These are phyloP conservation scores for Polymixis lichenea DNA, from an alignment of 2,888 invertebrate genomes.

Conservation along the genomic window DNA sequence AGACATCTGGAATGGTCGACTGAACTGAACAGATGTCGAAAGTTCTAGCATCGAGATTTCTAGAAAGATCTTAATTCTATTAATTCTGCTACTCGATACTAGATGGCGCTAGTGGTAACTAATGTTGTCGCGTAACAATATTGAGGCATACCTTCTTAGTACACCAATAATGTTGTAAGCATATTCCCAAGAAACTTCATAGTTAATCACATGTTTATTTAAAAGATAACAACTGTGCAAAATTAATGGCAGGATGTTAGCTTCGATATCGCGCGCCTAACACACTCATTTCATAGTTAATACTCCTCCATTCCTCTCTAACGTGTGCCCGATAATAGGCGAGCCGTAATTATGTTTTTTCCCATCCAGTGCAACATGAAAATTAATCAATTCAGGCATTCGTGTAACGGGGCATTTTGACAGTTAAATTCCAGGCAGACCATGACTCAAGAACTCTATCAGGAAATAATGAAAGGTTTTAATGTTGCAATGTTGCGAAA, in stretches of 20 bases:
- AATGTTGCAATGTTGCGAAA: slow-evolving; percentile 61
- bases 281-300: slow-evolving; percentile 46
- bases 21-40: too few species aligned
- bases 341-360: slow-evolving; percentile 55
- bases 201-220: slow-evolving; percentile 12
- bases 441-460: slow-evolving; percentile 53
- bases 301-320: slow-evolving; percentile 39
- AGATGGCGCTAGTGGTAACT: too few species aligned
- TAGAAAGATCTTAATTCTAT: too few species aligned
- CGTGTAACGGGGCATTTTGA: slow-evolving; percentile 56
- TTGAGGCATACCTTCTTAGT: background rate
- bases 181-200: slow-evolving; percentile 5
- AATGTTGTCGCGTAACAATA: too few species aligned
- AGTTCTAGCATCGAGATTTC: too few species aligned
- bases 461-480: slow-evolving; percentile 58
- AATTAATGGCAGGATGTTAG: slow-evolving; percentile 49
- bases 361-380: slow-evolving; percentile 42
- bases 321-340: slow-evolving; percentile 42
- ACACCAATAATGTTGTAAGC: background rate
- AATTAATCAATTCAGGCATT: slow-evolving; percentile 56
- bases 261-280: slow-evolving; percentile 30
- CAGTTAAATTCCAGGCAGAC: slow-evolving; percentile 56
- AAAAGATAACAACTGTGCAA: slow-evolving; percentile 34
- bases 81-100: too few species aligned
- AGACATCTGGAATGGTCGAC: too few species aligned